These are phyloP conservation scores for Blastobasis adustella DNA, from an alignment of 2,888 invertebrate genomes.

Conservation along the genomic window DNA sequence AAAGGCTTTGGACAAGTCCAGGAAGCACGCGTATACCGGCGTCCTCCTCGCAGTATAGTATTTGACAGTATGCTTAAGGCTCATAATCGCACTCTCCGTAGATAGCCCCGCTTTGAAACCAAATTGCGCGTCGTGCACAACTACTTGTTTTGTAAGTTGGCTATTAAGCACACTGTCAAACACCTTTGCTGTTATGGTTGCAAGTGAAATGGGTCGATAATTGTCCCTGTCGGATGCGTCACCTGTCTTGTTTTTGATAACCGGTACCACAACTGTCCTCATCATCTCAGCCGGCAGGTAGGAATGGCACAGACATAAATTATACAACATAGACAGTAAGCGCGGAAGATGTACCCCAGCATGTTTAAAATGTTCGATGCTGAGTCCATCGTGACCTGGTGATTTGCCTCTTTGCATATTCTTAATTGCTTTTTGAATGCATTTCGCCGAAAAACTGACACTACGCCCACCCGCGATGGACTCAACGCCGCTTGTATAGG, in stretches of 20 bases:
- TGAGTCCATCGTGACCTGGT: too few relatives aligned
- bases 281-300: too few relatives aligned
- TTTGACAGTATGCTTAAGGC: neutral
- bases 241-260: constrained; percentile 10
- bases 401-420: too few relatives aligned
- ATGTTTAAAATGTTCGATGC: too few relatives aligned
- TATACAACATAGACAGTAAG: too few relatives aligned
- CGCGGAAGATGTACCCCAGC: too few relatives aligned
- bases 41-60: neutral
- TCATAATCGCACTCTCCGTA: neutral
- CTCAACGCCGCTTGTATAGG: too few relatives aligned
- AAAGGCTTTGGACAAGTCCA: neutral
- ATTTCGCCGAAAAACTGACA: too few relatives aligned
- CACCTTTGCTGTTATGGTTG: constrained; percentile 3
- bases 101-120: neutral
- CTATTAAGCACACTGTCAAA: constrained; percentile 5
- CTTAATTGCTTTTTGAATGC: too few relatives aligned
- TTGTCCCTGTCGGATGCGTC: constrained; percentile 1
- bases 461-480: too few relatives aligned
- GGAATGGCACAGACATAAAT: too few relatives aligned
- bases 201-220: constrained; percentile 7
- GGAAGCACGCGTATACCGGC: neutral
- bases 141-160: neutral
- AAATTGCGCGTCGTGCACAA: constrained; percentile 1
- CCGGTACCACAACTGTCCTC: constrained; percentile 10